Conservation (phyloP, 2,113 vertebrate species). For the Protomyctophum bolini region DNA sequence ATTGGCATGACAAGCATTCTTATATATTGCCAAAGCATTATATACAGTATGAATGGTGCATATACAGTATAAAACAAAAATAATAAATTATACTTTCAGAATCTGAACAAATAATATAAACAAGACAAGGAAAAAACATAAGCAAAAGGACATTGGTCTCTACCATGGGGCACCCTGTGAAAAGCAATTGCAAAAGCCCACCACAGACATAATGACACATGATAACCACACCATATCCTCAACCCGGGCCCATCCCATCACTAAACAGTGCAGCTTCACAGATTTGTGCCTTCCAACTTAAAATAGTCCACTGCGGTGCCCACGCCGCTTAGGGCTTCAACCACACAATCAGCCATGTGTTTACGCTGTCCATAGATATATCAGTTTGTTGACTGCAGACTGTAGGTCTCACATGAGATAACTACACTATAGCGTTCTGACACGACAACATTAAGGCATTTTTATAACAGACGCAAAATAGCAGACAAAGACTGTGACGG, state of each 20-base stretch:
- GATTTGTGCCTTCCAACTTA: constrained; percentile 5
- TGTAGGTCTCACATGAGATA: constrained; percentile 22
- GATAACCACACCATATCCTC: constrained; percentile 15
- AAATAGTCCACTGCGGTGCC: constrained; percentile 35
- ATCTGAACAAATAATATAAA: too few relatives aligned
- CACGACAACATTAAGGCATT: background rate
- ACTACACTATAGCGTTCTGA: background rate
- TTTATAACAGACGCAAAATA: too few relatives aligned
- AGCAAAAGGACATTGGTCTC: too few relatives aligned
- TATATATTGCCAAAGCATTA: too few relatives aligned
- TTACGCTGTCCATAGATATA: constrained; percentile 10
- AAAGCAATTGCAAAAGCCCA: constrained; percentile 6
- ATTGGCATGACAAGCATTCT: too few relatives aligned
- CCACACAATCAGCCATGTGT: constrained; percentile 44
- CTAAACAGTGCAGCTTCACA: background rate
- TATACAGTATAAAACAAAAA: too few relatives aligned
- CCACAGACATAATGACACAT: constrained; percentile 21
- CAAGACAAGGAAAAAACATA: too few relatives aligned
- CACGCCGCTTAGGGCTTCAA: constrained; percentile 19
- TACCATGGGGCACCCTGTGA: constrained; percentile 14
- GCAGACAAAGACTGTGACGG: too few relatives aligned
- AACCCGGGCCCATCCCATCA: constrained; percentile 15
- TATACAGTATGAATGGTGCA: too few relatives aligned
- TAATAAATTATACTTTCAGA: too few relatives aligned
- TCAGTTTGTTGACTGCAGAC: constrained; percentile 33